Evolutionary conservation across 2,888 invertebrate species (phyloP).

Genomic region (Aethes cnicana): DNA sequence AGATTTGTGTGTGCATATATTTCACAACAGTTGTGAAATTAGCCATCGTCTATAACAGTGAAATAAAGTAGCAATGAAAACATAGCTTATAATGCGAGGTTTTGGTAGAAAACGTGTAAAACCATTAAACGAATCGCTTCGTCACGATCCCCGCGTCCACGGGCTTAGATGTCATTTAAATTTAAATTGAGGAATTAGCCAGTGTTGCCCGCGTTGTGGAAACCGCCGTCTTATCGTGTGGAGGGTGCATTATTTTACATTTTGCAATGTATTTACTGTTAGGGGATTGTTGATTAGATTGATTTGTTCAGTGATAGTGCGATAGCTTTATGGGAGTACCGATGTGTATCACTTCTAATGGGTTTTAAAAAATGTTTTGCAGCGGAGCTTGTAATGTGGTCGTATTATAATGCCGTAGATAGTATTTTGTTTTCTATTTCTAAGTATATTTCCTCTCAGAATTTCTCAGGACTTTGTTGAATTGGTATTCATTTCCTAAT

Average conservation of each 20-base stretch:
- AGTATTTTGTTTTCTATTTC: no score
- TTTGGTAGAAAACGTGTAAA: background rate
- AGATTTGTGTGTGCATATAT: no score
- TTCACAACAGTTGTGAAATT: no score
- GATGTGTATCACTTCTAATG: constrained; percentile 12
- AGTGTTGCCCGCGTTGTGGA: constrained; percentile 55
- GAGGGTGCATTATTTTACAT: constrained; percentile 32
- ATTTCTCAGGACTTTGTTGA: no score
- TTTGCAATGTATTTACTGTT: constrained; percentile 31
- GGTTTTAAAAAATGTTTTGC: no score
- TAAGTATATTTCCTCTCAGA: no score
- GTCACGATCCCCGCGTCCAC: constrained; percentile 52
- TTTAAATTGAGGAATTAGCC: constrained; percentile 79
- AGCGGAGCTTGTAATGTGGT: no score
- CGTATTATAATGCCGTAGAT: no score
- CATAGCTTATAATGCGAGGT: background rate
- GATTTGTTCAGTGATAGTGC: constrained; percentile 30
- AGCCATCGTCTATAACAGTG: no score
- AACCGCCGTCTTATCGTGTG: constrained; percentile 35
- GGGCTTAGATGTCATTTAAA: constrained; percentile 78
- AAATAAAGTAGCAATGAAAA: no score
- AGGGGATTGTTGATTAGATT: constrained; percentile 27
- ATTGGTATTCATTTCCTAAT: no score
- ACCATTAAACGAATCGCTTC: constrained; percentile 26
- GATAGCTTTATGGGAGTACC: constrained; percentile 20